phyloP scores from a whole-genome alignment of 2,113 vertebrate genomes.

The Python bivittatus region DNA sequence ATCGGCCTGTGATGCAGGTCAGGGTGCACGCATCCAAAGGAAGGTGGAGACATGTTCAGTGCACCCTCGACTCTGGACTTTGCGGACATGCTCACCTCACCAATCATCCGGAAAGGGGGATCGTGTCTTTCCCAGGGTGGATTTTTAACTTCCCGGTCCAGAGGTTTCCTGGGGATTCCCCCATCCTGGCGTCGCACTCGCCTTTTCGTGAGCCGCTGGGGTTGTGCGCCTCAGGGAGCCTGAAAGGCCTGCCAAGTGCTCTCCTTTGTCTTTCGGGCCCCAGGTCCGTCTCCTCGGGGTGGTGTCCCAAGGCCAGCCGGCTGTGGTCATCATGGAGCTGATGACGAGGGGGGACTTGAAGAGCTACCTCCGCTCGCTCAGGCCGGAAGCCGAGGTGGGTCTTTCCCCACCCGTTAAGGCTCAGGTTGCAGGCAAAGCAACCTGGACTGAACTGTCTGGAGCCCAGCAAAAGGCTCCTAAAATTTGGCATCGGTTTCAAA shows the following conservation, averaged over 20 bases:
- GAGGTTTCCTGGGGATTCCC: neutral
- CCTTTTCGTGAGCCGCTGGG: neutral
- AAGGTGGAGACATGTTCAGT: neutral
- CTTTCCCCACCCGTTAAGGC: fast-evolving
- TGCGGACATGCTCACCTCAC: neutral
- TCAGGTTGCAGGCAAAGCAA: neutral
- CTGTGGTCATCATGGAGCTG: conserved; percentile 84
- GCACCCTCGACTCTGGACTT: neutral
- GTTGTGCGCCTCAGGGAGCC: fast-evolving
- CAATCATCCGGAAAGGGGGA: neutral
- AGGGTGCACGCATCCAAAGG: neutral
- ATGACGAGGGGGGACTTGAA: conserved; percentile 82
- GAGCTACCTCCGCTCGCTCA: conserved; percentile 77
- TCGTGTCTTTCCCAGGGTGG: neutral
- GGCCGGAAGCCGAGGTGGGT: conserved; percentile 77
- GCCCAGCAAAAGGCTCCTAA: neutral
- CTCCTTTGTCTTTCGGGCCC: neutral
- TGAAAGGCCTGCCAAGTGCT: neutral
- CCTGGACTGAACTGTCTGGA: neutral
- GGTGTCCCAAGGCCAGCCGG: conserved; percentile 80
- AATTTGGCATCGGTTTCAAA: neutral
- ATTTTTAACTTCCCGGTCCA: neutral
- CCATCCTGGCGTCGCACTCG: too few relatives aligned
- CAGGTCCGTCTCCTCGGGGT: conserved; percentile 80
- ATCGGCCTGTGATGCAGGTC: neutral